Percentiles rank a stretch among this genome's conserved stretches.
phyloP scores from a whole-genome alignment of 2,888 invertebrate genomes.

The Acronicta alni region DNA sequence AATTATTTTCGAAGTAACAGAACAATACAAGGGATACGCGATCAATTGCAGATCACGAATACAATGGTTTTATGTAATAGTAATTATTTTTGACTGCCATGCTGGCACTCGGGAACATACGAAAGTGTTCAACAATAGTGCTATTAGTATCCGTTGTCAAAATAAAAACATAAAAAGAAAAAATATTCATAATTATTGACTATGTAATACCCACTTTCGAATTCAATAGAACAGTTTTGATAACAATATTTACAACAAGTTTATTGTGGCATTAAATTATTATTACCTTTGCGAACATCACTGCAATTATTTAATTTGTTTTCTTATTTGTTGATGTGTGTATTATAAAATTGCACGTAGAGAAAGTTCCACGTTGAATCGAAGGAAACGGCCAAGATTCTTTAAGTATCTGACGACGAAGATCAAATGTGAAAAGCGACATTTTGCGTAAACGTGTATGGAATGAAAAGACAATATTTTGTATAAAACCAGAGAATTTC shows the following conservation, averaged over 20 bases:
- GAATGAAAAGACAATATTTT: constrained; percentile 19
- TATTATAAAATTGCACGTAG: constrained; percentile 32
- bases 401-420: constrained; percentile 41
- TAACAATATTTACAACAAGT: not conserved
- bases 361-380: constrained; percentile 45
- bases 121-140: constrained; percentile 60
- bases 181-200: constrained; percentile 28
- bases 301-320: constrained; percentile 9
- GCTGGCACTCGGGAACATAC: constrained; percentile 24
- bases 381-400: constrained; percentile 53
- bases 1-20: constrained; percentile 34
- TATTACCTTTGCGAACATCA: constrained; percentile 2
- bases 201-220: constrained; percentile 40
- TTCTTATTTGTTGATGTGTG: constrained; percentile 5
- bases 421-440: constrained; percentile 51
- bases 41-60: constrained; percentile 71
- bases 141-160: constrained; percentile 58
- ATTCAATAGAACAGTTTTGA: constrained; percentile 22
- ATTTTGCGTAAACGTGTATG: constrained; percentile 21
- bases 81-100: constrained; percentile 64
- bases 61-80: constrained; percentile 76
- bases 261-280: constrained; percentile 7
- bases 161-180: constrained; percentile 50
- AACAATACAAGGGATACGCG: constrained; percentile 53
- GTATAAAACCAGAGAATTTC: not conserved